Percentiles rank a stretch among this genome's conserved stretches.
These are phyloP conservation scores for Marasmarcha lunaedactyla DNA, from an alignment of 2,888 invertebrate species.

Conservation along the genomic window DNA sequence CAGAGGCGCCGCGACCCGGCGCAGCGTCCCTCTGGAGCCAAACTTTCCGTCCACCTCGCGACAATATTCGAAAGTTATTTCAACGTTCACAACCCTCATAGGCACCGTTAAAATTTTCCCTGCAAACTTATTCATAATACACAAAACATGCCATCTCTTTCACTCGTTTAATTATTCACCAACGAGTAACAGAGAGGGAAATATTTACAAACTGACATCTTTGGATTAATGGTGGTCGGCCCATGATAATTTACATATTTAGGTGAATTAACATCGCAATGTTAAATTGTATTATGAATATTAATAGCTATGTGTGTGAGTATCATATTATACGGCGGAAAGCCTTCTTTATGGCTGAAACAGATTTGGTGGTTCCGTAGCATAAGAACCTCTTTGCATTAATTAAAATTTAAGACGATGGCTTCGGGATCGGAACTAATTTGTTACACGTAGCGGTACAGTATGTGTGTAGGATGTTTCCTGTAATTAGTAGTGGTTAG, in stretches of 20 bases:
- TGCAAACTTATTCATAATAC: conserved; percentile 66
- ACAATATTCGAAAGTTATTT: conserved; percentile 73
- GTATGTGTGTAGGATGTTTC: no score
- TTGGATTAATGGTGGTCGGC: conserved; percentile 67
- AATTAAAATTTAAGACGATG: conserved; percentile 2
- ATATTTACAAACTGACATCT: conserved; percentile 64
- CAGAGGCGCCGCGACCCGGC: conserved; percentile 53
- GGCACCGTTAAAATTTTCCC: conserved; percentile 71
- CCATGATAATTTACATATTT: conserved; percentile 73
- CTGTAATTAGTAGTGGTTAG: no score
- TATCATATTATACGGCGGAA: conserved; percentile 44
- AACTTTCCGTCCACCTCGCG: conserved; percentile 70
- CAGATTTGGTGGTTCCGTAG: conserved; percentile 33
- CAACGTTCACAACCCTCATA: conserved; percentile 70
- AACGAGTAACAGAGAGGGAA: conserved; percentile 31
- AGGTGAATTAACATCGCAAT: conserved; percentile 69
- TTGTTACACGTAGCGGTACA: no score
- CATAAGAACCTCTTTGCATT: no score
- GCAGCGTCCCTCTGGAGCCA: conserved; percentile 58
- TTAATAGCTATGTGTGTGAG: conserved; percentile 54
- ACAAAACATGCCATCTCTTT: conserved; percentile 35
- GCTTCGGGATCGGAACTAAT: not conserved
- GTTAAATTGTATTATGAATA: conserved; percentile 71
- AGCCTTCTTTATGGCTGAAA: conserved; percentile 35
- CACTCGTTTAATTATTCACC: conserved; percentile 14